phyloP scores from a whole-genome alignment of 2,888 invertebrate species.

The Cyaniris semiargus region DNA sequence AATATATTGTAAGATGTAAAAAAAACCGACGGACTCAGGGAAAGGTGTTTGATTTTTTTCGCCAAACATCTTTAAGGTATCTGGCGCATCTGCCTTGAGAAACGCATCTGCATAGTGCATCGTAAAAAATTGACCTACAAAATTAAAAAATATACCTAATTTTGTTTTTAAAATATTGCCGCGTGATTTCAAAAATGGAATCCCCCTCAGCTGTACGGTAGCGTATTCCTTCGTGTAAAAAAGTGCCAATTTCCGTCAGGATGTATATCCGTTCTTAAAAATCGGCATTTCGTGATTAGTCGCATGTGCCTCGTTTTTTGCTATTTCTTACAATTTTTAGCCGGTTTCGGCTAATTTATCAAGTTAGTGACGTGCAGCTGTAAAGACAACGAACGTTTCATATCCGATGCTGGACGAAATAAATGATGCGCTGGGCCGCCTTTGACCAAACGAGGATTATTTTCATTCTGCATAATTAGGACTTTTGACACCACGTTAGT shows the following conservation, averaged over 20 bases:
- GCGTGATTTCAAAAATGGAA: conserved; percentile 37
- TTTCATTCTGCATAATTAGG: conserved; percentile 4
- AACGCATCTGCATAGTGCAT: conserved; percentile 77
- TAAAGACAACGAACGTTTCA: conserved; percentile 42
- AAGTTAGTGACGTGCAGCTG: conserved; percentile 67
- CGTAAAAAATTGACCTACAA: conserved; percentile 78
- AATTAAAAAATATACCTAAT: conserved; percentile 56
- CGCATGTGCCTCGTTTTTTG: conserved; percentile 68
- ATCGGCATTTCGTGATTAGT: conserved; percentile 73
- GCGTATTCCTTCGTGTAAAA: conserved; percentile 53
- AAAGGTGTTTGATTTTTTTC: conserved; percentile 69
- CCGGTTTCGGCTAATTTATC: conserved; percentile 62
- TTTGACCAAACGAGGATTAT: conserved; percentile 17
- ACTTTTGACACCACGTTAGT: conserved; percentile 14
- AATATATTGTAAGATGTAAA: conserved; percentile 46
- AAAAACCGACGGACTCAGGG: conserved; percentile 51
- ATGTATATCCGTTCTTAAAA: conserved; percentile 75
- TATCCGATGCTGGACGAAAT: conserved; percentile 9
- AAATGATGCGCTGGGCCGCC: conserved; percentile 13
- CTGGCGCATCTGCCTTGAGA: conserved; percentile 67
- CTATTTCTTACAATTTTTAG: conserved; percentile 61
- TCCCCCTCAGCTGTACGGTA: conserved; percentile 42
- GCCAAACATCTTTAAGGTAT: conserved; percentile 70
- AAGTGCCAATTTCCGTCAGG: conserved; percentile 77
- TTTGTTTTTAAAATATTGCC: conserved; percentile 20